Evolutionary conservation across 2,797 vertebrate genomes (phyloP).

Genomic region (Zalophus californianus): DNA sequence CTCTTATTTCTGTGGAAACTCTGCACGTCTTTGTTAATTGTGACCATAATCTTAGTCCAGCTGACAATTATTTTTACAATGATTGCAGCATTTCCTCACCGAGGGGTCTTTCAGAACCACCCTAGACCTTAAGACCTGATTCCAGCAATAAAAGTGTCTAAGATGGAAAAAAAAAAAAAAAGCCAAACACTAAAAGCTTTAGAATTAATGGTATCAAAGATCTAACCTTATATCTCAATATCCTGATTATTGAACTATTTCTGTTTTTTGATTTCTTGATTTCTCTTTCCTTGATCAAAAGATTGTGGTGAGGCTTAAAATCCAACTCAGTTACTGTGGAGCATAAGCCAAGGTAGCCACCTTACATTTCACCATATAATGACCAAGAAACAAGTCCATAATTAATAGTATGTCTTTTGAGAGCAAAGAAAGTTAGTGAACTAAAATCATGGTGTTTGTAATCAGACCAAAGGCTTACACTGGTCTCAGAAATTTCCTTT

Average conservation of each 20-base stretch:
- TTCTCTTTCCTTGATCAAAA: background rate
- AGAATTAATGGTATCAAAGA: background rate
- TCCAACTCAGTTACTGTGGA: background rate
- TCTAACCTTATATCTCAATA: background rate
- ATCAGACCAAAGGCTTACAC: background rate
- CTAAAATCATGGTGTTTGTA: background rate
- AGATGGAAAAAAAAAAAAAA: too few relatives aligned
- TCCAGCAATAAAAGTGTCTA: slow-evolving; percentile 85
- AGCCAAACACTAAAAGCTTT: background rate
- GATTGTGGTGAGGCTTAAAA: background rate
- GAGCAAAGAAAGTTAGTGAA: background rate
- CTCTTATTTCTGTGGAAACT: slow-evolving; percentile 62
- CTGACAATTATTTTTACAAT: slow-evolving; percentile 67
- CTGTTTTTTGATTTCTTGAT: background rate
- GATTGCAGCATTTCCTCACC: slow-evolving; percentile 71
- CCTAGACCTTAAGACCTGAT: slow-evolving; percentile 80
- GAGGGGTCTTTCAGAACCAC: slow-evolving; percentile 72
- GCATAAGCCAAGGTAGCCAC: background rate
- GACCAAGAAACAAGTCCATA: background rate
- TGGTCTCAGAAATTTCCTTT: background rate
- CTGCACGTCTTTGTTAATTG: slow-evolving; percentile 58
- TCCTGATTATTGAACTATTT: background rate
- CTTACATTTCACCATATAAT: background rate
- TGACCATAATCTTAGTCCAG: slow-evolving; percentile 69
- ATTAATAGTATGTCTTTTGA: background rate